A percentile compares a stretch with the other conserved stretches of the same genome.
Evolutionary conservation across 2,888 invertebrate species (phyloP).

Genomic region (Camptogramma bilineatum): DNA sequence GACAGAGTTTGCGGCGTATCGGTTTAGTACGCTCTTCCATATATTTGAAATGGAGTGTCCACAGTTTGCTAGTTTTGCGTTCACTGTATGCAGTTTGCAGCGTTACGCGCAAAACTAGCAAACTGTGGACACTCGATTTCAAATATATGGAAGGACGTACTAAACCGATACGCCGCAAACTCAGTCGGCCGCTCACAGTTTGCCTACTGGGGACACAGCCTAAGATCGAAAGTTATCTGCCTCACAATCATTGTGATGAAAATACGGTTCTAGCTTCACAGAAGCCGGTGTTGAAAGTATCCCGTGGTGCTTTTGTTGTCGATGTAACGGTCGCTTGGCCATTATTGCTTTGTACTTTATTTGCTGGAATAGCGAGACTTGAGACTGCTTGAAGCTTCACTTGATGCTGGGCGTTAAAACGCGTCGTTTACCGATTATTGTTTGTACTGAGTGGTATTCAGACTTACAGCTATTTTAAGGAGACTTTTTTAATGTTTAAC

Average conservation of each 20-base stretch:
- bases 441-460: slow-evolving; percentile 2
- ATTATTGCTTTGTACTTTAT: slow-evolving; percentile 14
- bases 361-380: neutral
- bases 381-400: neutral
- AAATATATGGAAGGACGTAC: too few relatives aligned
- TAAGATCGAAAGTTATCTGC: too few relatives aligned
- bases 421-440: neutral
- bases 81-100: too few relatives aligned
- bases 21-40: too few relatives aligned
- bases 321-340: slow-evolving; percentile 18
- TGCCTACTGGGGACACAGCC: too few relatives aligned
- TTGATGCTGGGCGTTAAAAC: slow-evolving; percentile 2
- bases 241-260: neutral
- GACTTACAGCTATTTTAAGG: neutral
- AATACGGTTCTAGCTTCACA: neutral
- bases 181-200: too few relatives aligned
- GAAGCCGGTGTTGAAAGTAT: neutral
- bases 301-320: slow-evolving; percentile 12
- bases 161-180: too few relatives aligned
- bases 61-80: too few relatives aligned
- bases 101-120: too few relatives aligned
- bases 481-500: neutral
- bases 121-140: too few relatives aligned
- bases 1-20: too few relatives aligned
- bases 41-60: too few relatives aligned